These are phyloP conservation scores for Drosophila neonasuta DNA, from an alignment of 2,888 invertebrate species.

Conservation along the genomic window DNA sequence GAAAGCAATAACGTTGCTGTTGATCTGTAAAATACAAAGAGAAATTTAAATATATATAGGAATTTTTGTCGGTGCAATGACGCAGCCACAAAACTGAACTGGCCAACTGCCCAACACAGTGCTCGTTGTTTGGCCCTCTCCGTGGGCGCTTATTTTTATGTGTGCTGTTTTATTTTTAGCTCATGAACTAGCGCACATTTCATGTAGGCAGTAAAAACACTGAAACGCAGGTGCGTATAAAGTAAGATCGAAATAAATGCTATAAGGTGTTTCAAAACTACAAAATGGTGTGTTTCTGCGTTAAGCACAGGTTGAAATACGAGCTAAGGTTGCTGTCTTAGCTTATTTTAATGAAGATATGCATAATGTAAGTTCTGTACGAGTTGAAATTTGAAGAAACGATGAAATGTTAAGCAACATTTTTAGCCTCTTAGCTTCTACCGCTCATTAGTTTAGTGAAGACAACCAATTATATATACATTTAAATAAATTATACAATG, in stretches of 20 bases:
- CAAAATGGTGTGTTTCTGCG: too few species aligned
- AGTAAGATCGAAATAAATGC: neutral
- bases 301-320: too few species aligned
- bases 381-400: too few species aligned
- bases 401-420: too few species aligned
- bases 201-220: slow-evolving; percentile 24
- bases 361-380: too few species aligned
- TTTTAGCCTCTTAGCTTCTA: too few species aligned
- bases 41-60: slow-evolving; percentile 2
- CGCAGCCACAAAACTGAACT: slow-evolving; percentile 39
- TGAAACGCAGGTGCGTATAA: slow-evolving; percentile 43
- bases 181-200: slow-evolving; percentile 68
- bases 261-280: too few species aligned
- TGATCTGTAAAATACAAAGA: slow-evolving; percentile 55
- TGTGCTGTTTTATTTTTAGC: slow-evolving; percentile 60
- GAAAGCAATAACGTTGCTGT: slow-evolving; percentile 81
- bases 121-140: slow-evolving; percentile 29
- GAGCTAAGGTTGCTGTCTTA: too few species aligned
- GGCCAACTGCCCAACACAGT: slow-evolving; percentile 54
- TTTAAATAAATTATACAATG: neutral
- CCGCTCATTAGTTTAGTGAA: too few species aligned
- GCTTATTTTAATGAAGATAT: too few species aligned
- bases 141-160: slow-evolving; percentile 71
- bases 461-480: too few species aligned
- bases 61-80: slow-evolving; percentile 31